Conservation (phyloP, 1,140 invertebrate genomes). For the Lucilia sericata region DNA sequence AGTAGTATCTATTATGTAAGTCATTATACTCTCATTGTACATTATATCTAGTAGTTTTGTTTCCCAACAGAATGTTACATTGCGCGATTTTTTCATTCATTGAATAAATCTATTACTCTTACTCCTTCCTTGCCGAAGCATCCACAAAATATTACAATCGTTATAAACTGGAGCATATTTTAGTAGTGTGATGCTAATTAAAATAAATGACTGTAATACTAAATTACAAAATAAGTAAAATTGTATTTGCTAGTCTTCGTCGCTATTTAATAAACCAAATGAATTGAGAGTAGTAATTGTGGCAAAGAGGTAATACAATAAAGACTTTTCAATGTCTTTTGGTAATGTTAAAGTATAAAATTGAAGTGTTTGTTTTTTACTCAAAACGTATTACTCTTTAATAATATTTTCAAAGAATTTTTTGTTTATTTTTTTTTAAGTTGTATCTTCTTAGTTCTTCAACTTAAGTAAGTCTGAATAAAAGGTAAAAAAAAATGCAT, state of each 20-base stretch:
- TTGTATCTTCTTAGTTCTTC: no score
- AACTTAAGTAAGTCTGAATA: no score
- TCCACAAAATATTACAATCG: not conserved
- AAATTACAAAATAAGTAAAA: no score
- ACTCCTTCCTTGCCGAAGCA: not conserved
- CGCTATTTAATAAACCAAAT: no score
- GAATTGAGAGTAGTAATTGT: no score
- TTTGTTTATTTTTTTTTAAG: not conserved
- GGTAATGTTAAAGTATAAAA: no score
- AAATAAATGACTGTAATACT: not conserved
- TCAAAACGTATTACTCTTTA: no score
- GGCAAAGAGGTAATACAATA: no score
- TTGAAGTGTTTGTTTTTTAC: no score
- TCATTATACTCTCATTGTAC: not conserved
- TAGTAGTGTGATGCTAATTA: not conserved
- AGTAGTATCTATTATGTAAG: not conserved
- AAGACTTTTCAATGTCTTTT: no score
- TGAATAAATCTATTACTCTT: slow-evolving; percentile 6
- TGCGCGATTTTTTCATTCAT: not conserved
- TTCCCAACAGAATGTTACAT: not conserved
- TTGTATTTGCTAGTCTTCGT: no score
- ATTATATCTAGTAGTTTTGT: not conserved
- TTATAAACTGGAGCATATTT: not conserved
- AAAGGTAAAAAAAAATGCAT: not conserved
- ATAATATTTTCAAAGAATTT: not conserved